Evolutionary conservation across 2,888 invertebrate species (phyloP).

Genomic region (Tenthredo livida): DNA sequence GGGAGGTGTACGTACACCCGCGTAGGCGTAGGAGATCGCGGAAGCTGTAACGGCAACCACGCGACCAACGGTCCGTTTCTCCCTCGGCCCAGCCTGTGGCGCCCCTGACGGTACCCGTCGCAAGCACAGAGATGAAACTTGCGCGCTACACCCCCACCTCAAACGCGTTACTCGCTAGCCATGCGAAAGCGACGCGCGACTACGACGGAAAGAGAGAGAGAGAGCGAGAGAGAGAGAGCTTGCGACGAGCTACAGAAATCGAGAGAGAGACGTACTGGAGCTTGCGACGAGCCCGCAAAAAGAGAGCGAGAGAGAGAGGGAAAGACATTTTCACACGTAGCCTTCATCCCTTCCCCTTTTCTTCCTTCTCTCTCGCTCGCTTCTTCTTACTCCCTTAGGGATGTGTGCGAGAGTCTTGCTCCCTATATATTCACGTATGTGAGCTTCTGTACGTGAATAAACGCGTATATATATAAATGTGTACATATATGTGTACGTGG

Average conservation of each 20-base stretch:
- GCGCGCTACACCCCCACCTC: background rate
- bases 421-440: background rate
- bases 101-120: conserved; percentile 52
- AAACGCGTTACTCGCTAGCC: too few relatives aligned
- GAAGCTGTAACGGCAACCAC: conserved; percentile 73
- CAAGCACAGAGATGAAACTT: background rate
- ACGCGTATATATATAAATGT: background rate
- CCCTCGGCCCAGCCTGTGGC: conserved; percentile 75
- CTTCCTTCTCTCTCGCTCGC: conserved; percentile 54
- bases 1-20: background rate
- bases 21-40: conserved; percentile 68
- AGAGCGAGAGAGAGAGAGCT: background rate
- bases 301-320: background rate
- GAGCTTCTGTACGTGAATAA: background rate
- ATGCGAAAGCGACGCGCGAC: background rate
- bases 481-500: background rate
- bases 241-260: background rate
- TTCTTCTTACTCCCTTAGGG: conserved; percentile 48
- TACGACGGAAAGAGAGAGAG: background rate
- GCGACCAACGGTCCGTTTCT: conserved; percentile 70
- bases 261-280: background rate
- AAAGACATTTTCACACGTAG: conserved; percentile 18
- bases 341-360: conserved; percentile 55
- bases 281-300: conserved; percentile 1
- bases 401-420: conserved; percentile 2